Conservation (phyloP, 2,797 vertebrate genomes). For the Acipenser oxyrinchus region DNA sequence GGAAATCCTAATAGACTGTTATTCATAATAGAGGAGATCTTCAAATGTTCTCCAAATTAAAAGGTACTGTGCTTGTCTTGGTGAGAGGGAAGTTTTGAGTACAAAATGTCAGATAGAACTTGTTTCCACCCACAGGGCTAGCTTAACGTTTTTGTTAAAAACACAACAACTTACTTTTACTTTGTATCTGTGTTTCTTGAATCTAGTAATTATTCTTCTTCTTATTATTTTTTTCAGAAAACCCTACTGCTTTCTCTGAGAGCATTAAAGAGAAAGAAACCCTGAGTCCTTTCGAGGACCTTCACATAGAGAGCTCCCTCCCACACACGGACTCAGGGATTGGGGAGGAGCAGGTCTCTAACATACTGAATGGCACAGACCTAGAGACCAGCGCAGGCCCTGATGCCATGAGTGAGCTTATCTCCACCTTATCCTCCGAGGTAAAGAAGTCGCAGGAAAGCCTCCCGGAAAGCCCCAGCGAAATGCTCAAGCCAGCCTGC, state of each 20-base stretch:
- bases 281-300: slow-evolving; percentile 53
- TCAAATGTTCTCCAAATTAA: no score
- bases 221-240: slow-evolving; percentile 52
- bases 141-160: no score
- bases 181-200: no score
- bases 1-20: no score
- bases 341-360: slow-evolving; percentile 73
- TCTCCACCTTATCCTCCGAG: slow-evolving; percentile 78
- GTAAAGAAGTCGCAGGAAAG: slow-evolving; percentile 81
- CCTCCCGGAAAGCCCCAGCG: slow-evolving; percentile 62
- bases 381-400: slow-evolving; percentile 59
- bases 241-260: slow-evolving; percentile 66
- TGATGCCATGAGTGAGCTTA: slow-evolving; percentile 75
- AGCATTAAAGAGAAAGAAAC: slow-evolving; percentile 66
- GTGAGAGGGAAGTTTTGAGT: no score
- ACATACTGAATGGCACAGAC: slow-evolving; percentile 74
- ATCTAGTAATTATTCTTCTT: no score
- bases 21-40: no score
- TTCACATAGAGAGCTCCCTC: slow-evolving; percentile 61
- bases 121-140: no score
- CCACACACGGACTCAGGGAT: slow-evolving; percentile 83
- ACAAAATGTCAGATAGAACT: no score
- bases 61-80: no score
- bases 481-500: slow-evolving; percentile 64
- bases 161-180: no score